Evolutionary conservation across 2,888 invertebrate genomes (phyloP).

Genomic region (Drosophila meridiana): DNA sequence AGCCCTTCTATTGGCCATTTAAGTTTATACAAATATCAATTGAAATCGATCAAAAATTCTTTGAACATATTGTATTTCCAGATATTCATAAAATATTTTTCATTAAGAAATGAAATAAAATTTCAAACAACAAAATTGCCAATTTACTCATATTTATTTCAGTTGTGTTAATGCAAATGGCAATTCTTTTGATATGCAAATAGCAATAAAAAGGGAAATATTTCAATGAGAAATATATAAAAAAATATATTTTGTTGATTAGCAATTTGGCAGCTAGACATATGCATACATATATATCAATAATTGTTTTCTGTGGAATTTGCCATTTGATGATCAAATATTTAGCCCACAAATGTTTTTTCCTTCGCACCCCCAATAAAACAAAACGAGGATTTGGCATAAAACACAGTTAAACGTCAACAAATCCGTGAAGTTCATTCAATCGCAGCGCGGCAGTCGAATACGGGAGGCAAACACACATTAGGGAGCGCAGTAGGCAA

Average conservation of each 20-base stretch:
- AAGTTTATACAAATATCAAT: not conserved
- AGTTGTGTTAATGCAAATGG: not conserved
- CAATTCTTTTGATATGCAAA: not conserved
- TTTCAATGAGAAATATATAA: not conserved
- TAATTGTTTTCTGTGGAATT: not conserved
- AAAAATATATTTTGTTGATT: not conserved
- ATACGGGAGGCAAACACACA: slow-evolving; percentile 41
- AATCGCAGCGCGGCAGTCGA: slow-evolving; percentile 40
- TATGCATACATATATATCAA: no score
- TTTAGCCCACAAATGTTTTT: not conserved
- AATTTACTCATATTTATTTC: not conserved
- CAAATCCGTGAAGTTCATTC: slow-evolving; percentile 67
- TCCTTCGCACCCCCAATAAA: not conserved
- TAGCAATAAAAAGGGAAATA: not conserved
- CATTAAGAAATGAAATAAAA: not conserved
- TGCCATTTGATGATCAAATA: not conserved
- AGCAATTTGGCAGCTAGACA: not conserved
- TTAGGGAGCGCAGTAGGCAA: slow-evolving; percentile 41
- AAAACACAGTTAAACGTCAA: slow-evolving; percentile 53
- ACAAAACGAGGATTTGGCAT: slow-evolving; percentile 7
- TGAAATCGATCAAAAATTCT: not conserved
- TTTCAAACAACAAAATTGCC: not conserved
- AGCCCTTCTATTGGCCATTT: not conserved
- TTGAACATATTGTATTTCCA: not conserved
- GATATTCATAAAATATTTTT: not conserved